Base-by-base conservation (phyloP, 2,113 vertebrate genomes). In the Melozone crissalis region DNA sequence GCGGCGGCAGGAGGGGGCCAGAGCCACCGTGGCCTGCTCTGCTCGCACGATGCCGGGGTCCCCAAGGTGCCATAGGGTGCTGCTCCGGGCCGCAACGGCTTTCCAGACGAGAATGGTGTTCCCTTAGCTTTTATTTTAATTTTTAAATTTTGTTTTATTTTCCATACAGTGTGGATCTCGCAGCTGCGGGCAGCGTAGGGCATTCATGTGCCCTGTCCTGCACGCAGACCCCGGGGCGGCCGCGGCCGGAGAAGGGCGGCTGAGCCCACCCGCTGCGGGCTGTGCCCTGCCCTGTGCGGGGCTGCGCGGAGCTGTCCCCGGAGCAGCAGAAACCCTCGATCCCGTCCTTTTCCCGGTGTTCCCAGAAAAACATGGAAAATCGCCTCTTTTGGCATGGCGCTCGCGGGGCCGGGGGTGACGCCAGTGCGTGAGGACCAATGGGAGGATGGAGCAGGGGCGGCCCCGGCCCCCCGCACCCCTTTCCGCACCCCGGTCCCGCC, bases 31-130 rank as follows among this genome's bases (percentile, higher is more conserved):
- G n/a, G 31, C 26, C 51, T 9, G 57, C 35, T 67, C 26, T 4
- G 0, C 30, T 76, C 12, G 2, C 22, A 31, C 8, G 10, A 7
- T 7, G 11, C 15, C 7, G 11, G 11, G 9, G 14, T 62, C 30
- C 8, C 47, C 43, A 37, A 55, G 21, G 17, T 62, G 63, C 17
- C 14, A 13, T n/a, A 49, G 21, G 21, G 30, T 7, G 22, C 22
- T 13, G 26, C 33, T 54, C 10, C 9, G 21, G 28, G 13, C 37
- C 9, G 3, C 44, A 23, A 12, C 7, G 22, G 5, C 23, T 57
- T 81, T 67, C 22, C 37, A 87, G 17, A 11, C 1, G 27, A 49
- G 10, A 8, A 26, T 31, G 27, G 8, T 22, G n/a, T 15, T 20
- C 4, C 21, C 33, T 35, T 35, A 24, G 23, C 5, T n/a, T 2